A percentile compares a stretch with the other conserved stretches of the same genome.
phyloP scores from a whole-genome alignment of 2,888 invertebrate genomes.

The Xylophagus ater region DNA sequence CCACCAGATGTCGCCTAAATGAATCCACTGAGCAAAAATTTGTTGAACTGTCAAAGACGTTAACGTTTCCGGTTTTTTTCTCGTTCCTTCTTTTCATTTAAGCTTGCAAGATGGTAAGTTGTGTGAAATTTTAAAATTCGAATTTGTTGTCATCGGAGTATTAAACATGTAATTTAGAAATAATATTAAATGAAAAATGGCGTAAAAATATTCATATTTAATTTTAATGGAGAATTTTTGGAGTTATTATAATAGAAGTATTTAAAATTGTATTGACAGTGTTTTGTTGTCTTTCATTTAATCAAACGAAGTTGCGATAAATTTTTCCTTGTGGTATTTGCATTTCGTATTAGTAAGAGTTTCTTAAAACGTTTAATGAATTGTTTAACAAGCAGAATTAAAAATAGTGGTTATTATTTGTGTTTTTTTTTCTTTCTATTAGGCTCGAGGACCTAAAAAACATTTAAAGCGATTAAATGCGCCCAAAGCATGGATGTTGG shows the following conservation, averaged over 20 bases:
- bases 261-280: no score
- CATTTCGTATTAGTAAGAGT: no score
- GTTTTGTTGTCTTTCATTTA: no score
- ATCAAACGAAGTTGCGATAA: no score
- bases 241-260: no score
- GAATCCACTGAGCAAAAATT: constrained; percentile 3
- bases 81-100: constrained; percentile 30
- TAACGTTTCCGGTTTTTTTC: constrained; percentile 6
- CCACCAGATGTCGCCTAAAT: neutral
- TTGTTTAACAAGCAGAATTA: no score
- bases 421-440: constrained; percentile 24
- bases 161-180: no score
- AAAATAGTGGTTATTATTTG: constrained; percentile 2
- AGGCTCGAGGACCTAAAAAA: constrained; percentile 98
- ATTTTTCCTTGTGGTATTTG: no score
- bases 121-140: constrained; percentile 20
- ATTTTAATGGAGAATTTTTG: no score
- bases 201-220: no score
- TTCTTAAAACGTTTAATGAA: no score
- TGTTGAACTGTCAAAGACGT: constrained; percentile 8
- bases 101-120: constrained; percentile 40
- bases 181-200: no score
- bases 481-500: constrained; percentile 99
- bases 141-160: constrained; percentile 28
- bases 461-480: constrained; percentile 99